These are phyloP conservation scores for Nomia melanderi DNA, from an alignment of 1,140 invertebrate species.

Conservation along the genomic window DNA sequence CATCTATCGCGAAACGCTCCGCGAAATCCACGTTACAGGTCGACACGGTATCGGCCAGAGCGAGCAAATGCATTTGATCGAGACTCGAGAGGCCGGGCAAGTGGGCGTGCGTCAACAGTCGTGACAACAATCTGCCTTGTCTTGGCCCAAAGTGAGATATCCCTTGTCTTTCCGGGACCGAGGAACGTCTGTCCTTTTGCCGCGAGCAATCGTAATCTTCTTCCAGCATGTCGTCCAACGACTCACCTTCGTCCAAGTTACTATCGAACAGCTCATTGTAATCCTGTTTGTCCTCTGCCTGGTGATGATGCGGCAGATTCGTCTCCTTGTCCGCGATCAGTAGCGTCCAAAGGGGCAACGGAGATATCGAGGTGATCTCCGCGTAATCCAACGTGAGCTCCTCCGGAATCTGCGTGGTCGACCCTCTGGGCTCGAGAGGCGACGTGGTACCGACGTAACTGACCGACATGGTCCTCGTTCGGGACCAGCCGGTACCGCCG, in stretches of 20 bases:
- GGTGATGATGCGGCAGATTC: constrained; percentile 70
- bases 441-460: constrained; percentile 87
- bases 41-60: constrained; percentile 98
- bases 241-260: constrained; percentile 88
- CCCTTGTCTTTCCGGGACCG: constrained; percentile 86
- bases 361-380: constrained; percentile 97
- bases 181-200: constrained; percentile 84
- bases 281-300: constrained; percentile 83
- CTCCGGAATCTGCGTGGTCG: constrained; percentile 87
- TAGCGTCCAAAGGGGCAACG: constrained; percentile 97
- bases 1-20: constrained; percentile 90
- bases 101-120: constrained; percentile 96
- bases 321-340: constrained; percentile 95
- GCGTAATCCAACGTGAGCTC: constrained; percentile 96
- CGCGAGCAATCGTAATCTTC: constrained; percentile 84
- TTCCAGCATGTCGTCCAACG: constrained; percentile 89
- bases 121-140: constrained; percentile 90
- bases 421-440: constrained; percentile 83
- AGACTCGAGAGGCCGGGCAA: constrained; percentile 97
- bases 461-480: constrained; percentile 93
- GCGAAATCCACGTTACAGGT: constrained; percentile 94
- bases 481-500: constrained; percentile 85
- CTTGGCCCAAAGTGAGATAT: constrained; percentile 92
- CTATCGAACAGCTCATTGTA: constrained; percentile 94
- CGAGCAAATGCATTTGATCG: constrained; percentile 99